Evolutionary conservation across 2,113 vertebrate species (phyloP), one percentile per base, ranked within the genome.

Genomic region (Mellivora capensis): DNA sequence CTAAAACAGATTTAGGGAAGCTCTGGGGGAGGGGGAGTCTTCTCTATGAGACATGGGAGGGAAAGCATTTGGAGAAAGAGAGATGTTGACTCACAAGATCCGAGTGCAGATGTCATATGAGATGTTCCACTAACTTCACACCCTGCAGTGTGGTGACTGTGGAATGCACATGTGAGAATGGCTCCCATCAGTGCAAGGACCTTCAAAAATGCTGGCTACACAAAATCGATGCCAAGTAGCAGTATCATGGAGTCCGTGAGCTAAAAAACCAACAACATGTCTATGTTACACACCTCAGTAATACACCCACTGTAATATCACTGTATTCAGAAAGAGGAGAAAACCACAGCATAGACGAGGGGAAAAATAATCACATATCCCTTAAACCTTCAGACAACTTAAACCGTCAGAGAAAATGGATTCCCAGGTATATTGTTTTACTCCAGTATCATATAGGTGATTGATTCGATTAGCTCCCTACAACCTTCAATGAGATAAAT

Each of bases 101-200:
- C 0, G 11, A 62, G 12, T 29, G 12, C 61, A 14, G 12, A 62
- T 14, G 61, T 64, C 10, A 4, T 62, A 13, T 0, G 8, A 25
- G 23, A 62, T 4, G 4, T 62, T 62, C 11, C 25, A 29, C 27
- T 4, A 62, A 3, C 14, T 34, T 34, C 31, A 6, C 6, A 67
- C 13, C 17, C 31, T 67, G 31, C 15, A 67, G 31, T 3, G 6
- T 7, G 13, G 1, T 67, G 6, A 52, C 52, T 52, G 15, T 15
- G 52, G 5, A 52, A 52, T 52, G 52, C 52, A 52, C 15, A 6
- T 6, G 31, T 8, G 14, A 67, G 14, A 34, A 17, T 14, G 31
- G 64, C 15, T 67, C 14, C 29, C 34, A 7, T n/a, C 64, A 67
- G 64, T 29, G 14, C 31, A 67, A 67, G 31, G 6, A 11, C 31